Conservation (phyloP, 2,888 invertebrate genomes). For the Thecocarcelia acutangulata region DNA sequence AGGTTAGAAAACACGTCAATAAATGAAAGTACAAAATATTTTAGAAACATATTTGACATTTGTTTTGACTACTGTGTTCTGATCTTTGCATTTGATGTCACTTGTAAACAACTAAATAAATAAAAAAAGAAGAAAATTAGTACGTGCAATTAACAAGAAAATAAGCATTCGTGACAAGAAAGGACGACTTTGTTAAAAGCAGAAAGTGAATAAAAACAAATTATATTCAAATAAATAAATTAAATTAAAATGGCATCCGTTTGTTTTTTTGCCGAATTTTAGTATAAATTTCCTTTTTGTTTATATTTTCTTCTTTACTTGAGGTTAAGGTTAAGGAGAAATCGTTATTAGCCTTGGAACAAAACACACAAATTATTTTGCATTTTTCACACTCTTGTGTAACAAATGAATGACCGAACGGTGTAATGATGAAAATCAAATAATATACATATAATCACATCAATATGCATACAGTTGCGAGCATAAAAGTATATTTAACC, state of each 20-base stretch:
- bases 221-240: background rate
- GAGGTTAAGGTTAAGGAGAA: slow-evolving; percentile 38
- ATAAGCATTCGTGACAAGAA: slow-evolving; percentile 10
- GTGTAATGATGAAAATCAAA: slow-evolving; percentile 47
- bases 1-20: slow-evolving; percentile 80
- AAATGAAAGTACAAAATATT: slow-evolving; percentile 69
- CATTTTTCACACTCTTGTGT: slow-evolving; percentile 51
- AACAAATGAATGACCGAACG: slow-evolving; percentile 22
- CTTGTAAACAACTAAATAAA: slow-evolving; percentile 18
- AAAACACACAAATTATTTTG: slow-evolving; percentile 39
- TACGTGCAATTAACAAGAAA: slow-evolving; percentile 29
- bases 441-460: background rate
- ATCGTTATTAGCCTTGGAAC: slow-evolving; percentile 26
- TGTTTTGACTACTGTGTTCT: slow-evolving; percentile 9
- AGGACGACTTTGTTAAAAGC: slow-evolving; percentile 30
- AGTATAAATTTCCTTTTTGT: background rate
- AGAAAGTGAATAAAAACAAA: background rate
- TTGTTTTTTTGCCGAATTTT: slow-evolving; percentile 9
- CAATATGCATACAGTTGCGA: too few relatives aligned
- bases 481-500: too few relatives aligned
- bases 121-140: slow-evolving; percentile 14
- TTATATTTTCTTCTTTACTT: background rate
- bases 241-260: slow-evolving; percentile 7
- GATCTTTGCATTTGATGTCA: slow-evolving; percentile 38
- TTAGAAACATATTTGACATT: slow-evolving; percentile 51